A percentile compares a stretch with the other conserved stretches of the same genome.
These are phyloP conservation scores for Anomalospiza imberbis DNA, from an alignment of 2,797 vertebrate genomes.

Conservation along the genomic window DNA sequence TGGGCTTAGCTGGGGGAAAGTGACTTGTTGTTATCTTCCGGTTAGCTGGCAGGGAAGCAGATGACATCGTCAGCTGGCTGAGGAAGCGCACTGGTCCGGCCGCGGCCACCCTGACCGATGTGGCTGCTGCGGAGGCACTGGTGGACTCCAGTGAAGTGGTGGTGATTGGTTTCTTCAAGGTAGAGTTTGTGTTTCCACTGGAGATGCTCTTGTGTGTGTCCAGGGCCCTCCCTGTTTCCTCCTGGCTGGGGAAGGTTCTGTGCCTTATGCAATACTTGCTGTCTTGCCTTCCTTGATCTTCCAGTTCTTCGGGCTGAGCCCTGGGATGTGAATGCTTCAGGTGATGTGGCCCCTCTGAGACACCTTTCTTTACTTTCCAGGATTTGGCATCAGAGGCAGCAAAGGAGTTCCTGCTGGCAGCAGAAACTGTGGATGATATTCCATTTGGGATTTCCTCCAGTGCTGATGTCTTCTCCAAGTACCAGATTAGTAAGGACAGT, in stretches of 20 bases:
- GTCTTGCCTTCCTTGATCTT: not conserved
- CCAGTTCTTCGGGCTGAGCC: not conserved
- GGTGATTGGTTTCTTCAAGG: slow-evolving; percentile 97
- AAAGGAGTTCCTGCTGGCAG: slow-evolving; percentile 85
- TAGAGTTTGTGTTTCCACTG: slow-evolving; percentile 26
- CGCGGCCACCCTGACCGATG: slow-evolving; percentile 75
- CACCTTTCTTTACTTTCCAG: slow-evolving; percentile 60
- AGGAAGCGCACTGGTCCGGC: slow-evolving; percentile 94
- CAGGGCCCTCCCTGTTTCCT: not conserved
- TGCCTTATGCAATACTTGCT: not conserved
- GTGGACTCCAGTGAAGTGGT: slow-evolving; percentile 89
- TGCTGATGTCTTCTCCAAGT: slow-evolving; percentile 83
- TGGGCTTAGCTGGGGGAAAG: not conserved
- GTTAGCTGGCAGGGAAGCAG: slow-evolving; percentile 91
- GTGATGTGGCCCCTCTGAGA: not conserved
- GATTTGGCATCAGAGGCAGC: slow-evolving; percentile 80
- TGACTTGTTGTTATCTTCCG: not conserved
- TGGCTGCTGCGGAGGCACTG: slow-evolving; percentile 77
- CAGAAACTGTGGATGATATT: slow-evolving; percentile 89
- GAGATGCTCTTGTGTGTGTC: not conserved
- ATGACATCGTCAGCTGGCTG: slow-evolving; percentile 93
- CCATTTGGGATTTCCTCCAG: slow-evolving; percentile 87
- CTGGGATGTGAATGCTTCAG: not conserved
- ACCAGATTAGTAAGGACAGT: slow-evolving; percentile 82
- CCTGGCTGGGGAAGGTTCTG: not conserved